phyloP scores from a whole-genome alignment of 2,113 vertebrate species.

The Mustelus asterias region DNA sequence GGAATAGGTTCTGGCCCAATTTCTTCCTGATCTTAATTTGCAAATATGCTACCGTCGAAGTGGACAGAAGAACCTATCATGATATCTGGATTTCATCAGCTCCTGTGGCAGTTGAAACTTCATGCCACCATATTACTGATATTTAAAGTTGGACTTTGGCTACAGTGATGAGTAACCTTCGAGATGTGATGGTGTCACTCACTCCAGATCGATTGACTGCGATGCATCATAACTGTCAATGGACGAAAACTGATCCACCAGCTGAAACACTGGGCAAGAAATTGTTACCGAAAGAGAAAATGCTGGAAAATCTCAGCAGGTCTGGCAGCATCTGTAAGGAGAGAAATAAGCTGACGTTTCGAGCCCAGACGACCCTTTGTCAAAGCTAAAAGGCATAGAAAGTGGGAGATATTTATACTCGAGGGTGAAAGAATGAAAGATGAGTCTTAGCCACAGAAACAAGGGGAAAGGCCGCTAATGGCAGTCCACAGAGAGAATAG shows the following conservation, averaged over 20 bases:
- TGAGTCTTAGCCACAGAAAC: no score
- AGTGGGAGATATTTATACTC: no score
- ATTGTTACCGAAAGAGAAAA: neutral
- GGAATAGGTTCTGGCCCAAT: neutral
- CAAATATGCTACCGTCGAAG: neutral
- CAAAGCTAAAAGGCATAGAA: no score
- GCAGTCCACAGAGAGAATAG: no score
- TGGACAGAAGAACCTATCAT: neutral
- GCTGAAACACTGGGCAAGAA: neutral
- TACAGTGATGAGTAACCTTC: neutral
- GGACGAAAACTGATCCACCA: neutral
- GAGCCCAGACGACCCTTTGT: no score
- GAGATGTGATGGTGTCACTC: neutral
- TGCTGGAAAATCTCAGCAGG: no score
- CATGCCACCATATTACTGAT: neutral
- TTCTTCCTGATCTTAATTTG: constrained; percentile 16
- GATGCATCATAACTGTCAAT: neutral
- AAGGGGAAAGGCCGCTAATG: no score
- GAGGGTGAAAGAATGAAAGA: no score
- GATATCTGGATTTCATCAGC: neutral
- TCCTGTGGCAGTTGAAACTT: neutral
- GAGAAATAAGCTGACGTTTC: no score
- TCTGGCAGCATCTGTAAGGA: no score
- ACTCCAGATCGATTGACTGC: neutral
- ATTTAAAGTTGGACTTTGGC: neutral